Evolutionary conservation across 2,888 invertebrate genomes (phyloP), one percentile per base, ranked within the genome.

Genomic region (Oscheius sp.): DNA sequence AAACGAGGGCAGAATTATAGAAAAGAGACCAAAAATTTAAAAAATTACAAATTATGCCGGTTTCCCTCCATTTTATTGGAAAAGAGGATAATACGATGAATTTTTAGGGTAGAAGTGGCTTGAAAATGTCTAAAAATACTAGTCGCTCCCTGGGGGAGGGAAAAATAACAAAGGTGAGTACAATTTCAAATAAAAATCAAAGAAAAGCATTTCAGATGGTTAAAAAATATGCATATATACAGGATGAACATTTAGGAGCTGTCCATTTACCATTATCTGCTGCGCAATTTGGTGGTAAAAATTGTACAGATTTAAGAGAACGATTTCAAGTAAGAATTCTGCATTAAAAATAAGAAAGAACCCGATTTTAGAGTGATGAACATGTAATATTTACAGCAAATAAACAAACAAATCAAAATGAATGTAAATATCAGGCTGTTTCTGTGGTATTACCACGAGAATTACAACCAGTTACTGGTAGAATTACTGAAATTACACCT

Each of bases 241-340:
- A 72, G 64, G 79, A 81, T 70, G 77, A 82, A 43, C 71, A 72
- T 13, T 46, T 82, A 25, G 81, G 81, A 7, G 69, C 72, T 61
- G 82, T 84, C 18, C 80, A 79, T 74, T 76, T 82, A 53, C 80
- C 82, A 58, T 56, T 83, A 13, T 55, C 53, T 7, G 82, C 83
- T 0, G 78, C 79, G 21, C 71, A 61, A 35, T 66, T 78, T 9
- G 69, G 25, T n/a, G 46, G n/a, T 49, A 29, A 59, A 25, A 61
- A 68, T 72, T 80, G 78, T 53, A 69, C 16, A 55, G 83, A 83
- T 75, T 72, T 82, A 41, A 58, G 81, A 12, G 77, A 78, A 27
- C 74, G 73, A 69, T 82, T 80, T 78, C 45, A 72, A 58, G 82
- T 81, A 18, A 66, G 64, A 3, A n/a, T 35, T 35, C 41, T 3